phyloP scores from a whole-genome alignment of 2,797 vertebrate genomes.

The Bucorvus abyssinicus region DNA sequence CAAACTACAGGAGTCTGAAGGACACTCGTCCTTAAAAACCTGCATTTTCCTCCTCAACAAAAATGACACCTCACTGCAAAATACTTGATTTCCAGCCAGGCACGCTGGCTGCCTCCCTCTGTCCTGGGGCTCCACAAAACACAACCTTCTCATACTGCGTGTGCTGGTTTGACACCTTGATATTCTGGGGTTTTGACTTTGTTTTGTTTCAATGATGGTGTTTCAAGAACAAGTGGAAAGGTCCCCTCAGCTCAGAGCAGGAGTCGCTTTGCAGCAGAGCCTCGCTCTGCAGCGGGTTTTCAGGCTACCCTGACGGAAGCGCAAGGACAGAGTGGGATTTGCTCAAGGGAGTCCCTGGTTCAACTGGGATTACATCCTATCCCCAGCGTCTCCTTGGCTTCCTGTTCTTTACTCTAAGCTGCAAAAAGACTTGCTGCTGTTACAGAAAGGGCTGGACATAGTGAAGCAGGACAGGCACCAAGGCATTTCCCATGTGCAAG shows the following conservation, averaged over 20 bases:
- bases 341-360: slow-evolving; percentile 20
- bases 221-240: not conserved
- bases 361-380: not conserved
- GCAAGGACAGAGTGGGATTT: slow-evolving; percentile 41
- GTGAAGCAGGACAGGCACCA: not conserved
- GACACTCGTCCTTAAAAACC: not conserved
- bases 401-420: slow-evolving; percentile 12
- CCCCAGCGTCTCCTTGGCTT: not conserved
- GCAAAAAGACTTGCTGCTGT: not conserved
- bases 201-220: not conserved
- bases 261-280: not conserved
- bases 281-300: not conserved
- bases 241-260: not conserved
- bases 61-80: not conserved
- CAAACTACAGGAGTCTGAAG: not conserved
- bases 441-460: not conserved
- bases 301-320: not conserved
- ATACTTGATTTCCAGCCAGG: not conserved
- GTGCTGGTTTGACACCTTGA: not conserved
- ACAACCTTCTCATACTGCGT: not conserved
- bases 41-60: not conserved
- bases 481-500: not conserved
- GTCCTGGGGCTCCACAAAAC: not conserved
- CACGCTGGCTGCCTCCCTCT: not conserved
- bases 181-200: not conserved